phyloP scores from a whole-genome alignment of 2,888 invertebrate genomes.

The Cheilosia vernalis region DNA sequence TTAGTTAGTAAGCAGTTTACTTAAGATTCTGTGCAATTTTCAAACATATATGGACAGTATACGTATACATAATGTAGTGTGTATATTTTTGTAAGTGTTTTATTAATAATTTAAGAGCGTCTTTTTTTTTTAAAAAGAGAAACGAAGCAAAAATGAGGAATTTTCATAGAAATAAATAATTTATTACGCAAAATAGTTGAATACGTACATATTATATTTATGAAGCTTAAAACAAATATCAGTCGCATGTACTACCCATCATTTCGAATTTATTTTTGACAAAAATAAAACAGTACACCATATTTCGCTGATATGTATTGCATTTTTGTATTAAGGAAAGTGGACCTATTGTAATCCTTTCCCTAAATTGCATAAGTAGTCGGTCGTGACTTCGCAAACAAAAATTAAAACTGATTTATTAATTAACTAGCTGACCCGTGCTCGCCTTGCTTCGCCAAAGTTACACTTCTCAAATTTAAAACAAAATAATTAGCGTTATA shows the following conservation, averaged over 20 bases:
- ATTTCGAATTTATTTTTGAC: slow-evolving; percentile 58
- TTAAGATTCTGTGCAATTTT: slow-evolving; percentile 26
- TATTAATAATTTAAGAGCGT: slow-evolving; percentile 21
- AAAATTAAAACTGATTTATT: no score
- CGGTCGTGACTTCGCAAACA: no score
- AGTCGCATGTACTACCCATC: slow-evolving; percentile 27
- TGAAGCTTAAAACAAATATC: slow-evolving; percentile 1
- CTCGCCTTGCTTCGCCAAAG: no score
- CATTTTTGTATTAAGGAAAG: neutral
- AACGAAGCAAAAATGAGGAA: slow-evolving; percentile 3
- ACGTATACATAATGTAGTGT: slow-evolving; percentile 7
- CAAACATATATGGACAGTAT: slow-evolving; percentile 8
- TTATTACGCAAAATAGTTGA: slow-evolving; percentile 24
- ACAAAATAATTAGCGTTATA: no score
- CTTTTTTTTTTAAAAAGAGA: slow-evolving; percentile 17
- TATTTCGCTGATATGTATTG: slow-evolving; percentile 20
- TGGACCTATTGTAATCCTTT: no score
- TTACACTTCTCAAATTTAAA: no score
- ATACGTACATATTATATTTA: neutral
- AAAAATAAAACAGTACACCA: slow-evolving; percentile 25
- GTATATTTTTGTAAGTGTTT: slow-evolving; percentile 44
- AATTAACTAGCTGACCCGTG: no score
- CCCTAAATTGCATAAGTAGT: no score
- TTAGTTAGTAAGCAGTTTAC: slow-evolving; percentile 14
- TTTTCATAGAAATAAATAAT: slow-evolving; percentile 24